A percentile compares a stretch with the other conserved stretches of the same genome.
Conservation (phyloP, 2,888 invertebrate genomes). For the Phragmatobia fuliginosa region DNA sequence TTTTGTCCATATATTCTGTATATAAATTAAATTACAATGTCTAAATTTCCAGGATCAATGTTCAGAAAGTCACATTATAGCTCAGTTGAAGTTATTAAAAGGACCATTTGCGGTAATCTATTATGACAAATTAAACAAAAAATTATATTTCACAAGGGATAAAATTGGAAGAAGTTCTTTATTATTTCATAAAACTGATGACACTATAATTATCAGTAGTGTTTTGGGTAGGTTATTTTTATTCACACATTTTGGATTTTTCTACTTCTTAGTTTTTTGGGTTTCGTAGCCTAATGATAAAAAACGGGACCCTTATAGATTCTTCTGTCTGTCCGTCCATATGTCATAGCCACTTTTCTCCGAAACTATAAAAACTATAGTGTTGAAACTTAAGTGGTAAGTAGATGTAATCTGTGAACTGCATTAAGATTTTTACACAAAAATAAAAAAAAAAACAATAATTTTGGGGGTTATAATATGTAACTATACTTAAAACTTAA, state of each 20-base stretch:
- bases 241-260: no score
- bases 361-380: no score
- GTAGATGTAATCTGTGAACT: no score
- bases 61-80: conserved; percentile 65
- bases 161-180: conserved; percentile 94
- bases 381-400: no score
- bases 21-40: background rate
- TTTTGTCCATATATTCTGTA: background rate
- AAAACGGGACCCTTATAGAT: no score
- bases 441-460: no score
- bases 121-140: conserved; percentile 86
- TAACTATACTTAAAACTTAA: no score
- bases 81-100: conserved; percentile 86
- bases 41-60: conserved; percentile 45
- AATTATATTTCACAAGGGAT: conserved; percentile 94
- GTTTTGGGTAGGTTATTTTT: conserved; percentile 71
- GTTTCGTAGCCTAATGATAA: no score
- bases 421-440: no score
- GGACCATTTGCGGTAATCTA: conserved; percentile 96
- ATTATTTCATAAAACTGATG: conserved; percentile 85
- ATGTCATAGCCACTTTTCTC: no score
- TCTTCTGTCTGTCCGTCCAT: no score
- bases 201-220: conserved; percentile 82
- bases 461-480: no score
- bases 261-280: background rate